Conservation (phyloP, 2,888 invertebrate genomes). For the Onchidella celtica region DNA sequence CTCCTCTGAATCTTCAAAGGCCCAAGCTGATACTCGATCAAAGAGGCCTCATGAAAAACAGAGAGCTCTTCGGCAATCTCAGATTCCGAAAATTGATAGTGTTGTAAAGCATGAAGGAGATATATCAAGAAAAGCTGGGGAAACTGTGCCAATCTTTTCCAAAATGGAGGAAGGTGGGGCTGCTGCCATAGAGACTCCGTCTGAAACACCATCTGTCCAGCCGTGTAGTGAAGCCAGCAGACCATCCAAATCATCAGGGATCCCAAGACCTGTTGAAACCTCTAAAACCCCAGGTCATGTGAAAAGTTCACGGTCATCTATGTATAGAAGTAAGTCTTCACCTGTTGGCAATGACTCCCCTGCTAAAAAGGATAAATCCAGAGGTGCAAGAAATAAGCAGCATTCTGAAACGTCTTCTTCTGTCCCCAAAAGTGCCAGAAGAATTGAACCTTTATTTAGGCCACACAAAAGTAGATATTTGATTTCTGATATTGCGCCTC, state of each 20-base stretch:
- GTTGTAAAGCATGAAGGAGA: too few species aligned
- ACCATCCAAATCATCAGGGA: conserved; percentile 14
- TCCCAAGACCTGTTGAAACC: neutral
- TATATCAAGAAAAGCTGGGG: neutral
- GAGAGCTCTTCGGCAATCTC: too few species aligned
- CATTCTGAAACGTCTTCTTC: neutral
- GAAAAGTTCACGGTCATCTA: neutral
- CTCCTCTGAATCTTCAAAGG: neutral
- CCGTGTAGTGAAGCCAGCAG: neutral
- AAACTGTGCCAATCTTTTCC: neutral
- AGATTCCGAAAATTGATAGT: too few species aligned
- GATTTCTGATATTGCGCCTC: conserved; percentile 44
- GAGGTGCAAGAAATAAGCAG: neutral
- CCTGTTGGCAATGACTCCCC: too few species aligned
- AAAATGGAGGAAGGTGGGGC: too few species aligned
- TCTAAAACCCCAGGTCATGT: neutral
- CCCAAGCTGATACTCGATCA: too few species aligned
- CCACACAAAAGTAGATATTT: conserved; percentile 44
- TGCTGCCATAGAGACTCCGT: too few species aligned
- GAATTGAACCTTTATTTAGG: neutral
- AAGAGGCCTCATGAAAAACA: too few species aligned
- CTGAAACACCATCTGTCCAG: neutral
- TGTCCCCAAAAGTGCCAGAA: neutral
- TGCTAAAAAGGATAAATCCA: neutral
- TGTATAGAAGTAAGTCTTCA: neutral